Evolutionary conservation across 1,140 invertebrate species (phyloP).

Genomic region (Temnothorax longispinosus): DNA sequence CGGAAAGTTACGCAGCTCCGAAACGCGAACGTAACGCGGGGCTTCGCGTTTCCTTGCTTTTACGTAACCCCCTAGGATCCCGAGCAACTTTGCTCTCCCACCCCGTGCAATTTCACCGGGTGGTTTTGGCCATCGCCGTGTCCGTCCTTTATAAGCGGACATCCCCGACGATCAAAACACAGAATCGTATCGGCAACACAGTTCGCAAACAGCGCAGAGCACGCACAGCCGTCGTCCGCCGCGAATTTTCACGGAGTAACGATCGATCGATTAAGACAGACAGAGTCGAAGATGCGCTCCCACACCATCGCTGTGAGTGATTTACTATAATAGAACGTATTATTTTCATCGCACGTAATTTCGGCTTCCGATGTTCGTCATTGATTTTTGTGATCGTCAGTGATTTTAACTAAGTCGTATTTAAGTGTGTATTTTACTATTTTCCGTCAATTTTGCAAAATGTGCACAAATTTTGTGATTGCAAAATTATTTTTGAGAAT

Average conservation of each 20-base stretch:
- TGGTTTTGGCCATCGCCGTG: conserved; percentile 75
- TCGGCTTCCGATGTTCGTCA: neutral
- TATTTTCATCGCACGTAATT: neutral
- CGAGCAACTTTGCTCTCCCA: conserved; percentile 72
- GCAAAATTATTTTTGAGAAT: neutral
- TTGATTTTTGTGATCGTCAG: conserved; percentile 17
- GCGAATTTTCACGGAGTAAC: conserved; percentile 8
- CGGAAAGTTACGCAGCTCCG: conserved; percentile 59
- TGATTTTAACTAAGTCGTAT: conserved; percentile 16
- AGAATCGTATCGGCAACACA: conserved; percentile 78
- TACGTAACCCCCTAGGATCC: conserved; percentile 76
- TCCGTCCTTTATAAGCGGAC: conserved; percentile 82
- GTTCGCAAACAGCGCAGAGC: conserved; percentile 50
- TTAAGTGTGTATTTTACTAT: neutral
- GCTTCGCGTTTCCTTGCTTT: conserved; percentile 71
- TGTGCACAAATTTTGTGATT: conserved; percentile 33
- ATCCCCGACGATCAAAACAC: conserved; percentile 73
- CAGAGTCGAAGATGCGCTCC: conserved; percentile 75
- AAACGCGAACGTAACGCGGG: conserved; percentile 66
- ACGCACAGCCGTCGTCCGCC: conserved; percentile 25
- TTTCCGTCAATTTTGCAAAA: neutral
- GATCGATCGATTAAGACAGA: neutral
- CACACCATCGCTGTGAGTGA: conserved; percentile 78
- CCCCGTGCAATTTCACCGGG: conserved; percentile 71
- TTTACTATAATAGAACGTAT: conserved; percentile 11